Base-by-base conservation (phyloP, 64 coral and sea anemone genomes). In the Platygyra sinensis region DNA sequence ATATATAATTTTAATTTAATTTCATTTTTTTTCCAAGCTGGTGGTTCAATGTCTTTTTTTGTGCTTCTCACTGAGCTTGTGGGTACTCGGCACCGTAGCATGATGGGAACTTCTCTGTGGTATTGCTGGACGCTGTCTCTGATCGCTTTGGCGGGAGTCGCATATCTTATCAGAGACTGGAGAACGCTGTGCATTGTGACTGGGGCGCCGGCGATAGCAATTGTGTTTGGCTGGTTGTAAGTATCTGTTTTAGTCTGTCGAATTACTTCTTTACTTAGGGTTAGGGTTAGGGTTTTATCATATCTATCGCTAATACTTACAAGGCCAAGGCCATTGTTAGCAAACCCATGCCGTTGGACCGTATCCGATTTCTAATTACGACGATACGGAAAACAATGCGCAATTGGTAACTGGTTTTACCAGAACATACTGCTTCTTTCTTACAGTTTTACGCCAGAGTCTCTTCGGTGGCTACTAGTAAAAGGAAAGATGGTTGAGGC, bases 381-480 rank as follows among this genome's bases (percentile, higher is more conserved):
- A 16, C 29, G 22, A 22, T 24, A 18, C 5, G 4, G 50, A 67
- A n/a, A 67, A 49, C 52, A 5, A 22, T 74, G 19, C 50, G 39
- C 22, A 8, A 57, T 28, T 16, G 15, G 22, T 52, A 17, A 20
- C 31, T 46, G 1, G 12, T 22, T 67, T 67, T 2, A 29, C 36
- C 13, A 5, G 5, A 10, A 24, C 17, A 4, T 67, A 20, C 0
- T 14, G 15, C 8, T 30, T 19, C 8, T n/a, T 67, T 42, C 24
- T 60, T 11, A 0, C 19, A 96, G 94, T 31, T 72, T 64, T 52
- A 50, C 77, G 51, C 94, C 94, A 60, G 94, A 96, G 76, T 94
- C 91, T 5, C 89, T 93, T 30, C 91, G 95, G 19, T 96, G 72
- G 92, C 55, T 93, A 22, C 39, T 96, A 16, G 88, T 96, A 33